A percentile compares a stretch with the other conserved stretches of the same genome.
These are phyloP conservation scores for Jordanella pulchra DNA, from an alignment of 2,797 vertebrate genomes.

Conservation along the genomic window DNA sequence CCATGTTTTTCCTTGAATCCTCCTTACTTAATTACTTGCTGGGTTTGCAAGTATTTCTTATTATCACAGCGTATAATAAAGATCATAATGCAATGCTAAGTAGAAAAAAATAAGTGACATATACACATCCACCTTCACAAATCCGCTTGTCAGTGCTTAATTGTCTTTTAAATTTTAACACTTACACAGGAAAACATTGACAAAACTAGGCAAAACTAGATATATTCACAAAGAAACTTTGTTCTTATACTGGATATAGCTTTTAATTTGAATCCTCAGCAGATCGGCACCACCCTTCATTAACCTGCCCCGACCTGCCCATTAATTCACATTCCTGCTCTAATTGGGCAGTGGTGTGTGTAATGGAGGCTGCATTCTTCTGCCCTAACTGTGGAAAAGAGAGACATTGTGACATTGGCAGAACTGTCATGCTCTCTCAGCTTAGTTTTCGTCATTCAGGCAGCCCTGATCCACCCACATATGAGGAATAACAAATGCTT, in stretches of 20 bases:
- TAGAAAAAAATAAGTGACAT: background rate
- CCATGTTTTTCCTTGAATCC: too few relatives aligned
- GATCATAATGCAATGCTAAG: constrained; percentile 12
- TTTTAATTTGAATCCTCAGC: constrained; percentile 63
- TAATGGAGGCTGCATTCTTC: constrained; percentile 20
- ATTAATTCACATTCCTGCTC: constrained; percentile 61
- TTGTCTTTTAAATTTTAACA: constrained; percentile 9
- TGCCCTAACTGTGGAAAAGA: constrained; percentile 9
- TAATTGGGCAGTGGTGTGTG: constrained; percentile 53
- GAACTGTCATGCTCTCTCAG: background rate
- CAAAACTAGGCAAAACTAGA: constrained; percentile 5
- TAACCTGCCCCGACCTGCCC: constrained; percentile 59
- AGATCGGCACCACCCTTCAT: constrained; percentile 59
- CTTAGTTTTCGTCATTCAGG: constrained; percentile 19
- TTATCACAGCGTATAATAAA: constrained; percentile 2
- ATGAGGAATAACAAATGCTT: constrained; percentile 9
- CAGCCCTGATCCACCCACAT: background rate
- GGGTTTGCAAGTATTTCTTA: too few relatives aligned
- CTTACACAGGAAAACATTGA: constrained; percentile 5
- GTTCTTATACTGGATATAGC: constrained; percentile 20
- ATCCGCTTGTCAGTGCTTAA: background rate
- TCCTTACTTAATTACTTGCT: too few relatives aligned
- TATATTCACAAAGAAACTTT: constrained; percentile 22
- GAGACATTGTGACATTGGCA: constrained; percentile 17
- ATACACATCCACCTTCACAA: background rate